Percentiles rank a stretch among this genome's conserved stretches.
Conservation (phyloP, 2,888 invertebrate species). For the Subacronicta megacephala region DNA sequence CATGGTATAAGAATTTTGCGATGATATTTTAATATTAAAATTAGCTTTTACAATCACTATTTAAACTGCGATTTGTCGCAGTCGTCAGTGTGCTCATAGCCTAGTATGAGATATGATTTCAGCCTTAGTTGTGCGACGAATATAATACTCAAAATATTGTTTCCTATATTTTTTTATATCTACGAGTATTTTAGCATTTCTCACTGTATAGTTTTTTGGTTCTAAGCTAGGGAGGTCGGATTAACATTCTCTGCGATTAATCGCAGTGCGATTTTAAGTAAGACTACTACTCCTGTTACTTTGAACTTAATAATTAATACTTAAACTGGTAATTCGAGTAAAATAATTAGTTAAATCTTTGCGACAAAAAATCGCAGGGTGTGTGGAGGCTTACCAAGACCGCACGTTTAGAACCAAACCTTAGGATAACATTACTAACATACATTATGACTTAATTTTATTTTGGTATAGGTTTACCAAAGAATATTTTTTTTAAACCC, state of each 20-base stretch:
- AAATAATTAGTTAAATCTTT: slow-evolving; percentile 4
- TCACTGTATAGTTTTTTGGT: slow-evolving; percentile 53
- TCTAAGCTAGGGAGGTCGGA: slow-evolving; percentile 28
- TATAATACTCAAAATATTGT: slow-evolving; percentile 74
- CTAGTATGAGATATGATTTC: slow-evolving; percentile 19
- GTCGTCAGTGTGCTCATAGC: slow-evolving; percentile 19
- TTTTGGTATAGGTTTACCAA: slow-evolving; percentile 70
- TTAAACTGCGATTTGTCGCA: slow-evolving; percentile 22
- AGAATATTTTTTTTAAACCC: slow-evolving; percentile 63
- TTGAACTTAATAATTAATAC: too few relatives aligned
- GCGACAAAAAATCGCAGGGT: slow-evolving; percentile 39
- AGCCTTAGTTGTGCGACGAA: slow-evolving; percentile 53
- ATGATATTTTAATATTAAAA: neutral
- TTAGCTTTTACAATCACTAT: too few relatives aligned
- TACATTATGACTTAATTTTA: slow-evolving; percentile 54
- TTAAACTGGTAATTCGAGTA: slow-evolving; percentile 11
- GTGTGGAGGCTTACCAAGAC: slow-evolving; percentile 38
- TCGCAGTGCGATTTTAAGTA: slow-evolving; percentile 3
- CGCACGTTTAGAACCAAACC: slow-evolving; percentile 43
- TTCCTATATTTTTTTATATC: slow-evolving; percentile 71
- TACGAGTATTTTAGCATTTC: slow-evolving; percentile 59
- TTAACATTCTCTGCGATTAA: slow-evolving; percentile 31
- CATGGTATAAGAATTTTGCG: too few relatives aligned
- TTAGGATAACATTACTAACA: slow-evolving; percentile 51
- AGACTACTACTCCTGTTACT: too few relatives aligned